phyloP scores from a whole-genome alignment of 1,140 invertebrate genomes.

The Drosophila erecta region DNA sequence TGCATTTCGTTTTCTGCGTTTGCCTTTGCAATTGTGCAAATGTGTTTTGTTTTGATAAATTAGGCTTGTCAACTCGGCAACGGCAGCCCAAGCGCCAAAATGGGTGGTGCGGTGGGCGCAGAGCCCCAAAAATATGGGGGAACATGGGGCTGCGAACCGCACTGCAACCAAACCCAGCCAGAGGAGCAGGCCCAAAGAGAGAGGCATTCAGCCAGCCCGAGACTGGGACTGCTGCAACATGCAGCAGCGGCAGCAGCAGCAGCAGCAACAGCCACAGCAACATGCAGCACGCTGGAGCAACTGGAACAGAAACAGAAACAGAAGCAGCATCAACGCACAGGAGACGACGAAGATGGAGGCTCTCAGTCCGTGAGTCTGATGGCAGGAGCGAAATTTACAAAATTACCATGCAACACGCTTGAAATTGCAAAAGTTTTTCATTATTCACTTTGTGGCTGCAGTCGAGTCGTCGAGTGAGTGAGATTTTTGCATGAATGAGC shows the following conservation, averaged over 20 bases:
- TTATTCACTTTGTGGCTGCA: slow-evolving; percentile 83
- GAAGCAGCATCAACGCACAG: slow-evolving; percentile 45
- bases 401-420: slow-evolving; percentile 83
- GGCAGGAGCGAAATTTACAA: slow-evolving; percentile 76
- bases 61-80: slow-evolving; percentile 83
- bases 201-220: slow-evolving; percentile 32
- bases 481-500: slow-evolving; percentile 83
- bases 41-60: slow-evolving; percentile 84
- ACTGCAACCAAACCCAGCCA: slow-evolving; percentile 31
- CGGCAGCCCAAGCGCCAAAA: slow-evolving; percentile 33
- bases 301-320: slow-evolving; percentile 40
- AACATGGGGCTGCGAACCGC: slow-evolving; percentile 48
- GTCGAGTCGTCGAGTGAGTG: slow-evolving; percentile 80
- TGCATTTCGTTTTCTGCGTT: slow-evolving; percentile 73
- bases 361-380: slow-evolving; percentile 49
- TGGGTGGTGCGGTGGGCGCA: slow-evolving; percentile 4
- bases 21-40: slow-evolving; percentile 82
- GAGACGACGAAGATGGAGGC: slow-evolving; percentile 50
- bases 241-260: slow-evolving; percentile 26
- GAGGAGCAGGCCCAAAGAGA: slow-evolving; percentile 18
- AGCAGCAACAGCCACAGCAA: slow-evolving; percentile 22
- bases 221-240: slow-evolving; percentile 49
- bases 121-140: slow-evolving; percentile 19
- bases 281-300: slow-evolving; percentile 35
- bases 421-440: slow-evolving; percentile 84